phyloP scores from a whole-genome alignment of 2,113 vertebrate species.

The Neodon shergylaensis region DNA sequence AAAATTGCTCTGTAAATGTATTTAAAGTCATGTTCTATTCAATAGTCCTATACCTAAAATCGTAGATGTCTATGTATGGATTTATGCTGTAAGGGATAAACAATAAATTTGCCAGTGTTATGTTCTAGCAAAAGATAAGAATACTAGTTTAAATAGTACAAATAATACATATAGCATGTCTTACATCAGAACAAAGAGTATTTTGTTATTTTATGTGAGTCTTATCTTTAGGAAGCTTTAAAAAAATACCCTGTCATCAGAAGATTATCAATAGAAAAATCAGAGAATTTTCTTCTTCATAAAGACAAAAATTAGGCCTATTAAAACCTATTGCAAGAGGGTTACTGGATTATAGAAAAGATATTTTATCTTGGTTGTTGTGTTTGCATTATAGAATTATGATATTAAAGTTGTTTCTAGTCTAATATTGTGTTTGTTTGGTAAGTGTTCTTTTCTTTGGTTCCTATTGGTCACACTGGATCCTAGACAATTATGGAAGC shows the following conservation, averaged over 20 bases:
- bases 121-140: too few species aligned
- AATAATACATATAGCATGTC: too few species aligned
- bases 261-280: too few species aligned
- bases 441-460: background rate
- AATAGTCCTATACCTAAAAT: background rate
- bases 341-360: background rate
- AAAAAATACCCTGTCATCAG: too few species aligned
- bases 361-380: background rate
- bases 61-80: background rate
- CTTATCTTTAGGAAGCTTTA: too few species aligned
- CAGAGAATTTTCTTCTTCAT: background rate
- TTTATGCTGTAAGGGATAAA: conserved; percentile 22
- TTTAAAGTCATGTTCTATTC: background rate
- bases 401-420: background rate
- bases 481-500: background rate
- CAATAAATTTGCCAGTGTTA: background rate
- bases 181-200: too few species aligned
- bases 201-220: too few species aligned
- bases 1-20: background rate
- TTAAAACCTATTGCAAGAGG: background rate
- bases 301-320: background rate
- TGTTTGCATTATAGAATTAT: too few species aligned
- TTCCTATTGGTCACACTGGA: background rate
- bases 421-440: background rate
- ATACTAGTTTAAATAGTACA: too few species aligned